Evolutionary conservation across 2,797 vertebrate species (phyloP).

Genomic region (Echiichthys vipera): DNA sequence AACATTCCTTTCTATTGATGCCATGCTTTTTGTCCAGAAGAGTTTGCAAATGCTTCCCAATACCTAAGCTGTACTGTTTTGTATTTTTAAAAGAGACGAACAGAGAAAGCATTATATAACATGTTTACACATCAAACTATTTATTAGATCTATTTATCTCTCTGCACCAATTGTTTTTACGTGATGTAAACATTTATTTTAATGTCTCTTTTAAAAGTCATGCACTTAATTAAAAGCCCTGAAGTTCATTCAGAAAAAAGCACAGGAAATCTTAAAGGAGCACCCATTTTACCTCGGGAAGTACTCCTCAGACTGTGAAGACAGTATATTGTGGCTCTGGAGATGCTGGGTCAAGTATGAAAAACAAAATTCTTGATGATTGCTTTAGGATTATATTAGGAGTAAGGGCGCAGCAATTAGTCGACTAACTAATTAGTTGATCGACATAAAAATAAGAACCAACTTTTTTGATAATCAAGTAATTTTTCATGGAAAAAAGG

Average conservation of each 20-base stretch:
- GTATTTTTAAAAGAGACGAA: not conserved
- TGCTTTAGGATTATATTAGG: too few species aligned
- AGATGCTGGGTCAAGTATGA: not conserved
- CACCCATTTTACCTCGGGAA: not conserved
- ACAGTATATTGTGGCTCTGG: not conserved
- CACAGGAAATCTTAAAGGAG: not conserved
- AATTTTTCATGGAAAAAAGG: too few species aligned
- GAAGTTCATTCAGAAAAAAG: not conserved
- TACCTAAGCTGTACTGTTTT: not conserved
- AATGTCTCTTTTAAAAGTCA: not conserved
- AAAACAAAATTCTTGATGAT: too few species aligned
- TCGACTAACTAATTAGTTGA: too few species aligned
- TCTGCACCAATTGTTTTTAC: not conserved
- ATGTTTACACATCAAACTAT: not conserved
- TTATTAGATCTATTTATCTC: not conserved
- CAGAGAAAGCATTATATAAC: not conserved
- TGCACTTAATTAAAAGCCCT: not conserved
- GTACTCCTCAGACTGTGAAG: not conserved
- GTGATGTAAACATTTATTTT: not conserved
- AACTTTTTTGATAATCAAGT: too few species aligned
- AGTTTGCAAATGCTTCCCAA: not conserved
- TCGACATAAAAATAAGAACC: too few species aligned
- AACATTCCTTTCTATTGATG: conserved; percentile 50
- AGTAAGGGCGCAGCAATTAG: too few species aligned
- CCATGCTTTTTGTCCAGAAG: not conserved